These are phyloP conservation scores for Planococcus citri DNA, from an alignment of 1,140 invertebrate genomes.

Conservation along the genomic window DNA sequence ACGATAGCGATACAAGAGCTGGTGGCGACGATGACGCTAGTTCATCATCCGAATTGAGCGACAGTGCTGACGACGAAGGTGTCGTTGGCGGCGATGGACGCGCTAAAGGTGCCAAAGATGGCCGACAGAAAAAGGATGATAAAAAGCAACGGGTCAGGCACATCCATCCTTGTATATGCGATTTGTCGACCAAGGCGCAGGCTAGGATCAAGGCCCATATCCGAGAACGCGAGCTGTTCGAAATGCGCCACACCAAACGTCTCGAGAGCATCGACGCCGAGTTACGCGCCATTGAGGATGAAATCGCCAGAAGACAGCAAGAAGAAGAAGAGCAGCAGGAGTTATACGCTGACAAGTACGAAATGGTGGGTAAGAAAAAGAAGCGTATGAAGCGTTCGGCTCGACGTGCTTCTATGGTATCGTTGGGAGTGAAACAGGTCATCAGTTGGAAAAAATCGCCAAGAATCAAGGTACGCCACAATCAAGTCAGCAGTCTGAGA, in stretches of 20 bases:
- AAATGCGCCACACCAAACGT: neutral
- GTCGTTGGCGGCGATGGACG: no score
- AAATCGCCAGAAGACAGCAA: neutral
- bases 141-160: neutral
- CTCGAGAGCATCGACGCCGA: neutral
- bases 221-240: neutral
- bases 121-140: no score
- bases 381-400: neutral
- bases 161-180: conserved; percentile 10
- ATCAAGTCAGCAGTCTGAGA: neutral
- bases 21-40: no score
- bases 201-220: neutral
- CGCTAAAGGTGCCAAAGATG: no score
- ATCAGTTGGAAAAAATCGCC: neutral
- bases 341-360: neutral
- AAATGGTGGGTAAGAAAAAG: neutral
- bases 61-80: no score
- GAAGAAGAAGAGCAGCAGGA: neutral
- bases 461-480: neutral
- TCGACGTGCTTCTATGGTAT: neutral
- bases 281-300: neutral
- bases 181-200: neutral
- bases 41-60: no score
- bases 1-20: no score
- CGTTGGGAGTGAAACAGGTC: neutral